Percentiles rank a stretch among this genome's conserved stretches.
Conservation (phyloP, 2,888 invertebrate species). For the Teleogryllus oceanicus region DNA sequence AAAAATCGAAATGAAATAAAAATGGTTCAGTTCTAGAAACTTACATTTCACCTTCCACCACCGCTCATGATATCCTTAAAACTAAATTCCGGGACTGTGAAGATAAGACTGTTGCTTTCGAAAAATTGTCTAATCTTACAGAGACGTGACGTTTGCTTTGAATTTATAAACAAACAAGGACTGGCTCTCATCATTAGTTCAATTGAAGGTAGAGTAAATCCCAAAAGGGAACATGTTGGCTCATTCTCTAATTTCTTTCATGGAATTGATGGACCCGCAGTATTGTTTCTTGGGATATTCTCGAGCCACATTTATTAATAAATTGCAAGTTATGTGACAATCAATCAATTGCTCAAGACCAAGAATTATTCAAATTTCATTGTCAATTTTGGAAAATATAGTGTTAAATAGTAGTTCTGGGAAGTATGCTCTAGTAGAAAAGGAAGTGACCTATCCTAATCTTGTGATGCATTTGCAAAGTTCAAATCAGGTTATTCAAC, state of each 20-base stretch:
- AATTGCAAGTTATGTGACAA: slow-evolving; percentile 74
- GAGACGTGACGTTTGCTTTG: slow-evolving; percentile 84
- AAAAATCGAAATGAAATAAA: slow-evolving; percentile 85
- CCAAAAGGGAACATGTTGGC: slow-evolving; percentile 62
- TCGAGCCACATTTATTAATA: slow-evolving; percentile 80
- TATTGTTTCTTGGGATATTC: slow-evolving; percentile 87
- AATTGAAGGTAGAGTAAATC: slow-evolving; percentile 47
- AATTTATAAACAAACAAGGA: slow-evolving; percentile 90
- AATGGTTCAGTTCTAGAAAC: slow-evolving; percentile 82
- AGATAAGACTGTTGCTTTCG: slow-evolving; percentile 69
- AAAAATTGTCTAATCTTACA: slow-evolving; percentile 69
- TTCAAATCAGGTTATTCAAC: slow-evolving; percentile 75
- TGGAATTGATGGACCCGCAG: slow-evolving; percentile 94
- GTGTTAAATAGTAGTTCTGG: slow-evolving; percentile 83
- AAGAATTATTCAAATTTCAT: slow-evolving; percentile 70
- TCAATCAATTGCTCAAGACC: slow-evolving; percentile 62
- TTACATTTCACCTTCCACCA: slow-evolving; percentile 87
- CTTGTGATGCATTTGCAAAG: slow-evolving; percentile 75
- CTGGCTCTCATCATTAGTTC: slow-evolving; percentile 71
- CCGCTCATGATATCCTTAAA: slow-evolving; percentile 79
- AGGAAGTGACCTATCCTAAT: slow-evolving; percentile 83
- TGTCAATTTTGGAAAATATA: slow-evolving; percentile 89
- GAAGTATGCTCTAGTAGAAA: slow-evolving; percentile 78
- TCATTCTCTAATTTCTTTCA: slow-evolving; percentile 79
- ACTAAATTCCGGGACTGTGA: slow-evolving; percentile 63